These are phyloP conservation scores for Oreochromis tanganicae DNA, from an alignment of 2,113 vertebrate species.

Conservation along the genomic window DNA sequence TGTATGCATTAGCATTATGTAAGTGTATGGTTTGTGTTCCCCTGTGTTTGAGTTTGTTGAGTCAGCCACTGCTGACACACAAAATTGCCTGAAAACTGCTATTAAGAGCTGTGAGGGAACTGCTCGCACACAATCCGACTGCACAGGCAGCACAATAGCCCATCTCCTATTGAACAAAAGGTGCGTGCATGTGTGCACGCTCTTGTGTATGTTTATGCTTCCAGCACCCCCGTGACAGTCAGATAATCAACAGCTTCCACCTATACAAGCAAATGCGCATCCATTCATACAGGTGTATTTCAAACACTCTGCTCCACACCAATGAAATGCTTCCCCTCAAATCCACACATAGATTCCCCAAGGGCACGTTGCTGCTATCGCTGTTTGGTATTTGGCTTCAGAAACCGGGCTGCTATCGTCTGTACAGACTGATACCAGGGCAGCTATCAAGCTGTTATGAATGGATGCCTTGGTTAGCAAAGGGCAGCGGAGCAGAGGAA, in stretches of 20 bases:
- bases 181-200: not conserved
- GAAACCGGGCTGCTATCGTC: constrained; percentile 1
- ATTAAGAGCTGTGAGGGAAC: constrained; percentile 47
- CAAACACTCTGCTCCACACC: not conserved
- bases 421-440: not conserved
- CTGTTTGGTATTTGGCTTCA: not conserved
- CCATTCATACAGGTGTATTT: constrained; percentile 20
- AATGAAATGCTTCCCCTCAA: constrained; percentile 2
- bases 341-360: constrained; percentile 5
- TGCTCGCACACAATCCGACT: constrained; percentile 2
- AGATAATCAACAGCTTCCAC: constrained; percentile 36
- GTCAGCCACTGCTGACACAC: constrained; percentile 52
- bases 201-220: constrained; percentile 17
- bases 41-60: constrained; percentile 49
- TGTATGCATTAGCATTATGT: constrained; percentile 46
- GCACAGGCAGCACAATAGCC: constrained; percentile 28
- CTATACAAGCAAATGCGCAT: constrained; percentile 13
- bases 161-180: constrained; percentile 23
- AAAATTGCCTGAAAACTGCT: constrained; percentile 48
- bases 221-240: not conserved
- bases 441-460: constrained; percentile 24
- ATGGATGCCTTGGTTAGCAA: not conserved
- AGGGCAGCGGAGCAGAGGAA: not conserved
- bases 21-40: constrained; percentile 34
- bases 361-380: constrained; percentile 19